Evolutionary conservation across 2,113 vertebrate species (phyloP).

Genomic region (Anhinga anhinga): DNA sequence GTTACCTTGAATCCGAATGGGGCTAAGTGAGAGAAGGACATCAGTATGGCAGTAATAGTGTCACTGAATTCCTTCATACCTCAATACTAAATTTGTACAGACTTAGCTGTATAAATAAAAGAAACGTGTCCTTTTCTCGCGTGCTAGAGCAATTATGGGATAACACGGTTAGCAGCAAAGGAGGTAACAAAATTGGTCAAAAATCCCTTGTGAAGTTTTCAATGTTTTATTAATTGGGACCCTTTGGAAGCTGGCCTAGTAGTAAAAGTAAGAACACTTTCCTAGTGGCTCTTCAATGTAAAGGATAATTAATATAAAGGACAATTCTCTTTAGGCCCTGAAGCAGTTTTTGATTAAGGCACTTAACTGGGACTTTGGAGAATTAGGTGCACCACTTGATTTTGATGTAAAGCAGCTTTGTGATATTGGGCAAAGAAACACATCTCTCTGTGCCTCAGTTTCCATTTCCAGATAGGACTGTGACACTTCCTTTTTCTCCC

Average conservation of each 20-base stretch:
- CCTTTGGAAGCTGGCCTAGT: constrained; percentile 33
- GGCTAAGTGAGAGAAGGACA: neutral
- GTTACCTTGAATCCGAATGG: neutral
- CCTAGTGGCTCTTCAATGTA: neutral
- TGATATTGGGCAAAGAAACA: neutral
- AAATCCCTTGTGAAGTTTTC: constrained; percentile 24
- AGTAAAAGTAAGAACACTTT: constrained; percentile 11
- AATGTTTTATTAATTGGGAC: constrained; percentile 32
- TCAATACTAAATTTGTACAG: neutral
- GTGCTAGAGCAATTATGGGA: neutral
- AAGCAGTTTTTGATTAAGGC: constrained; percentile 61
- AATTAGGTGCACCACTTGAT: constrained; percentile 10
- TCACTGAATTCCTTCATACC: neutral
- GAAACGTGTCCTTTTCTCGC: neutral
- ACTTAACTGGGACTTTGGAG: constrained; percentile 39
- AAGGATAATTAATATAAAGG: constrained; percentile 65
- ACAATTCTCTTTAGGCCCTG: constrained; percentile 55
- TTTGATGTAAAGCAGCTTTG: constrained; percentile 11
- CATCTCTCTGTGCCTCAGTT: constrained; percentile 1
- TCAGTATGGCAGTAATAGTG: neutral
- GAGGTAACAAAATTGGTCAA: neutral
- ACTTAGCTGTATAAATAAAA: neutral
- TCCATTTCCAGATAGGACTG: neutral
- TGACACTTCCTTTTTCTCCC: neutral
- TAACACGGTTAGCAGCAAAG: constrained; percentile 1